Evolutionary conservation across 53 echinoderm and acorn worm genomes (phyloP).

Genomic region (Pentamera pediparva): DNA sequence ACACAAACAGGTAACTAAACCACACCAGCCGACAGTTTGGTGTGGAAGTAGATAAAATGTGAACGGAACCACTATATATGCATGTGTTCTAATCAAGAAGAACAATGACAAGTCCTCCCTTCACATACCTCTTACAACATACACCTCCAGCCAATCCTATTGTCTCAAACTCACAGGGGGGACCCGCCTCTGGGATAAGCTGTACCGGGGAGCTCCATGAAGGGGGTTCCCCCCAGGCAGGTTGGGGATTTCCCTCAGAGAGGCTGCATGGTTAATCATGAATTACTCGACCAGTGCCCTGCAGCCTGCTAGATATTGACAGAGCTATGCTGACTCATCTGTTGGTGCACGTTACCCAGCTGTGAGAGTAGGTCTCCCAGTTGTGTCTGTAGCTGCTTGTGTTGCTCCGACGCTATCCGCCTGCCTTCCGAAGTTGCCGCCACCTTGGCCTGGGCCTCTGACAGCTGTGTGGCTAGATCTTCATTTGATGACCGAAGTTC

Average conservation of each 20-base stretch:
- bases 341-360: constrained; percentile 64
- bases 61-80: too few species aligned
- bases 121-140: too few species aligned
- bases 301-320: constrained; percentile 28
- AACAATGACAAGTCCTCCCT: too few species aligned
- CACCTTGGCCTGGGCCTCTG: constrained; percentile 61
- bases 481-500: constrained; percentile 13
- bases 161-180: too few species aligned
- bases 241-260: too few species aligned
- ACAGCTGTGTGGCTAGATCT: constrained; percentile 23
- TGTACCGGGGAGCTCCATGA: background rate
- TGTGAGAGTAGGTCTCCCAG: constrained; percentile 65
- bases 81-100: too few species aligned
- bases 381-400: constrained; percentile 59
- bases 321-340: constrained; percentile 51
- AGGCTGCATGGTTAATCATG: too few species aligned
- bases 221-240: too few species aligned
- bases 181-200: background rate
- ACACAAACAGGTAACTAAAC: too few species aligned
- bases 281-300: background rate
- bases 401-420: constrained; percentile 48
- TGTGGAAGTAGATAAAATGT: too few species aligned
- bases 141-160: too few species aligned
- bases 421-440: constrained; percentile 53
- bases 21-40: too few species aligned